These are phyloP conservation scores for Drosophila arawakana DNA, from an alignment of 1,140 invertebrate species.

Conservation along the genomic window DNA sequence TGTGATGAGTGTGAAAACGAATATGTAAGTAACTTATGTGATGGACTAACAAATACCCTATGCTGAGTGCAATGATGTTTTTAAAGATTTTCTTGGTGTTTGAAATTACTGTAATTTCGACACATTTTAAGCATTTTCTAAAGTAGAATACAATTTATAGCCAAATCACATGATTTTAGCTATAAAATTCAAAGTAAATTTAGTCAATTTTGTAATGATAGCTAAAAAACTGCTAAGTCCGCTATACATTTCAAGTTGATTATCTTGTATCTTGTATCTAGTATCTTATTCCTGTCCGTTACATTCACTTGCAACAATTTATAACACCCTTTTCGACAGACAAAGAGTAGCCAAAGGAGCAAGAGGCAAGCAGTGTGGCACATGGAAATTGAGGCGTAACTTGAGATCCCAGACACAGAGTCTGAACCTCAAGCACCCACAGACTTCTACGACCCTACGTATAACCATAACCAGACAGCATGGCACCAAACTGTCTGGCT, in stretches of 20 bases:
- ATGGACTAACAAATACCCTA: not conserved
- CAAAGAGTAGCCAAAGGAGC: not conserved
- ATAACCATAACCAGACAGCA: constrained; percentile 38
- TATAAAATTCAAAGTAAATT: too few relatives aligned
- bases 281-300: not conserved
- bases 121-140: too few relatives aligned
- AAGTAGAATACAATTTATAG: too few relatives aligned
- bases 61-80: too few relatives aligned
- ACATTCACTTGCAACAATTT: not conserved
- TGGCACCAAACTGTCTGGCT: constrained; percentile 50
- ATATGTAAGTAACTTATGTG: not conserved
- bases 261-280: not conserved
- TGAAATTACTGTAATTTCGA: too few relatives aligned
- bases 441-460: not conserved
- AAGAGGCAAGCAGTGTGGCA: not conserved
- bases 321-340: not conserved
- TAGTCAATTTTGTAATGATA: too few relatives aligned
- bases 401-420: constrained; percentile 6
- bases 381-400: constrained; percentile 34
- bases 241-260: not conserved
- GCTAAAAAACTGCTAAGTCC: not conserved
- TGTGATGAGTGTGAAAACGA: not conserved
- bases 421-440: not conserved
- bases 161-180: too few relatives aligned
- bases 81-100: too few relatives aligned